Percentiles rank a stretch among this genome's conserved stretches.
Evolutionary conservation across 2,113 vertebrate genomes (phyloP).

Genomic region (Nannospalax galili): DNA sequence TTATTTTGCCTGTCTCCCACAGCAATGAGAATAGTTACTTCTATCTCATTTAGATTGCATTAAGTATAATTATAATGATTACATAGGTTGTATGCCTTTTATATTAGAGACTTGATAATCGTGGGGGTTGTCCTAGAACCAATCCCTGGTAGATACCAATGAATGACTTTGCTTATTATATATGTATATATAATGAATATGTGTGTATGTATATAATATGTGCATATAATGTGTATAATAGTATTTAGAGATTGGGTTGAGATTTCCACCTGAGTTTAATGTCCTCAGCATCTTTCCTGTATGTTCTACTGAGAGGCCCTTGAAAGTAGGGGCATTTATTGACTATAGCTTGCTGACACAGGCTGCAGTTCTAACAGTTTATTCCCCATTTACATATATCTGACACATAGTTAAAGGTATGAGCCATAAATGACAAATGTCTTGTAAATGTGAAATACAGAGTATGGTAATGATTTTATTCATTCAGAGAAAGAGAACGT

Average conservation of each 20-base stretch:
- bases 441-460: background rate
- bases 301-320: background rate
- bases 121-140: accelerated
- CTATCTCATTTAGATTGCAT: background rate
- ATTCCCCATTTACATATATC: background rate
- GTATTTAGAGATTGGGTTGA: background rate
- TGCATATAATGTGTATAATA: background rate
- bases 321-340: background rate
- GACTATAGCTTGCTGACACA: background rate
- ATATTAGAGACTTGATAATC: background rate
- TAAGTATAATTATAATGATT: background rate
- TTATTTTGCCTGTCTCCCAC: background rate
- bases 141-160: background rate
- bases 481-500: background rate
- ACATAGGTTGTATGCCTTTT: background rate
- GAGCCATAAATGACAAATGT: background rate
- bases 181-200: no score
- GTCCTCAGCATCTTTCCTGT: background rate
- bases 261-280: background rate
- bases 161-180: background rate
- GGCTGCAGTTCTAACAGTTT: background rate
- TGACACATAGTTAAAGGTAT: background rate
- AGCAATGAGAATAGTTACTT: background rate
- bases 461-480: background rate
- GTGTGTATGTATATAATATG: background rate